Evolutionary conservation across 1,140 invertebrate species (phyloP).

Genomic region (Bombyx mandarina): DNA sequence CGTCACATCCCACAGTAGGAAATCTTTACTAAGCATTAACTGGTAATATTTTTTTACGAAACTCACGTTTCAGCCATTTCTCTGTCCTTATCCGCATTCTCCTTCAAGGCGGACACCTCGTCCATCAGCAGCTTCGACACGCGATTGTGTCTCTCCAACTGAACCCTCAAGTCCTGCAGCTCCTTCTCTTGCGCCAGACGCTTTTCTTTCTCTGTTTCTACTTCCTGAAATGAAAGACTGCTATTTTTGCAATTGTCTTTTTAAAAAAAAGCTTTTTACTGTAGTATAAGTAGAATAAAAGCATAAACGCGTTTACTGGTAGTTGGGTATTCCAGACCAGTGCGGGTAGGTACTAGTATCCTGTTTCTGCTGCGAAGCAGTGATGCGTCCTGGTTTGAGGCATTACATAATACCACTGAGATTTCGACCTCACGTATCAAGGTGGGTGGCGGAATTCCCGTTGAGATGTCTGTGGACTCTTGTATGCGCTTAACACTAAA

Average conservation of each 20-base stretch:
- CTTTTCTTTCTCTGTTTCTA: constrained; percentile 72
- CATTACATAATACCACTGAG: background rate
- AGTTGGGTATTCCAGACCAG: no score
- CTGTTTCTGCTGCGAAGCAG: no score
- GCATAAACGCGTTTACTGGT: no score
- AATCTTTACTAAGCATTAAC: no score
- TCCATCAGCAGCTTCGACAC: constrained; percentile 77
- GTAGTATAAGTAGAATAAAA: background rate
- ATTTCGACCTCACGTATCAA: background rate
- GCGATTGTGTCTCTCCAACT: constrained; percentile 74
- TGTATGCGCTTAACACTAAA: background rate
- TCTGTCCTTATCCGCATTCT: constrained; percentile 74
- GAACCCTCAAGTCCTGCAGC: constrained; percentile 69
- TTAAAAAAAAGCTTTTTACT: background rate
- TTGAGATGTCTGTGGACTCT: background rate
- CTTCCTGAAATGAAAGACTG: constrained; percentile 38
- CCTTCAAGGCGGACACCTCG: constrained; percentile 73
- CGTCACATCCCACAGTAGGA: no score
- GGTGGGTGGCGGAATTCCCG: background rate
- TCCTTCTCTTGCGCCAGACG: constrained; percentile 62
- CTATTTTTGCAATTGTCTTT: background rate
- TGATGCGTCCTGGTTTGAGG: no score
- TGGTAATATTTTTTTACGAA: background rate
- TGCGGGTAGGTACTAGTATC: no score
- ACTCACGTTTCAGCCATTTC: constrained; percentile 71